Conservation (phyloP, 2,113 vertebrate genomes). For the Salminus brasiliensis region DNA sequence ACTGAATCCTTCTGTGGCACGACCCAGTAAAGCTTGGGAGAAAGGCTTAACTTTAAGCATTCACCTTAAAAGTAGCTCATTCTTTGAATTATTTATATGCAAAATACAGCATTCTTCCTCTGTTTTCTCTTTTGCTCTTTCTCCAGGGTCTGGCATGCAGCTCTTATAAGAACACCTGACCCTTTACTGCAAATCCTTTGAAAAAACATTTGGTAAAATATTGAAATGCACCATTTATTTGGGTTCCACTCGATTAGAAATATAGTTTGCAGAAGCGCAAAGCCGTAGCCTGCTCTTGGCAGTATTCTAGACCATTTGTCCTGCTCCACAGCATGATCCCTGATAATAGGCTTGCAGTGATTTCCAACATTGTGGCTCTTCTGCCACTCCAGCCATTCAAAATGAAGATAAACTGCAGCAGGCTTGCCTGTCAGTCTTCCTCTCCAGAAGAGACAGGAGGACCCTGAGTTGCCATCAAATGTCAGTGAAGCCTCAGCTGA, state of each 20-base stretch:
- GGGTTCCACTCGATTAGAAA: too few relatives aligned
- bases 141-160: background rate
- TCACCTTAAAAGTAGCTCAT: background rate
- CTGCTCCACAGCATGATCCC: background rate
- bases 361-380: background rate
- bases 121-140: background rate
- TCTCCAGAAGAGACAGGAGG: slow-evolving; percentile 9
- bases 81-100: slow-evolving; percentile 19
- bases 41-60: background rate
- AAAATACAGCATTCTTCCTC: background rate
- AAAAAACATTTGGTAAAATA: background rate
- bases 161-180: background rate
- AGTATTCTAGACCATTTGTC: background rate
- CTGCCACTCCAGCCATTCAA: background rate
- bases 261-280: background rate
- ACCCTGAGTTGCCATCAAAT: slow-evolving; percentile 34
- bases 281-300: too few relatives aligned
- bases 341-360: background rate
- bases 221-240: background rate
- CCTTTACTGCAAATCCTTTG: background rate
- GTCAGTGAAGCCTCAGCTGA: slow-evolving; percentile 20
- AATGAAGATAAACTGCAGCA: slow-evolving; percentile 7
- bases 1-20: background rate
- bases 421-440: background rate
- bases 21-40: background rate